Evolutionary conservation across 1,140 invertebrate species (phyloP), one percentile per base, ranked within the genome.

Genomic region (Drosophila aff.): DNA sequence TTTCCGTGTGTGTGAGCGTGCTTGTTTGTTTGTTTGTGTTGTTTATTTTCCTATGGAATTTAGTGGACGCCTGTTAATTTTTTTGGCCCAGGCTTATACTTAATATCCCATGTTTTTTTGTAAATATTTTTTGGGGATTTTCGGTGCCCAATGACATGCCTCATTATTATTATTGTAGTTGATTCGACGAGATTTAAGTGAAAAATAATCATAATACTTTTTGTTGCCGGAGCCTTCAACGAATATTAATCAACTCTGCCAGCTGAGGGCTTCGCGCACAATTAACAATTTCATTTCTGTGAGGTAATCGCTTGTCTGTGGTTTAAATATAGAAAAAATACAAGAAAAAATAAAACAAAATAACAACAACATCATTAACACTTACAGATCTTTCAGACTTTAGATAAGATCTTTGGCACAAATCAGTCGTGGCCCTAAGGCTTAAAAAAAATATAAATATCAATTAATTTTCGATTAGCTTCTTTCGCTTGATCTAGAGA

Each of bases 1-100:
- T 23, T 46, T 36, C 2, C 7, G 28, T 10, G 23, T 23, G 23
- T 23, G 23, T 6, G 26, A 5, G 26, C 4, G 31, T 33, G 31
- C 5, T 16, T 18, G 44, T 44, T 16, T 23, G 41, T 47, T 7
- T 43, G 43, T 18, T 40, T 76, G 57, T 66, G 55, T 3, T 60
- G 46, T 57, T 50, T 84, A 28, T 85, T 84, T 84, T 78, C 47
- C 63, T 74, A 57, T 74, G 82, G 82, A 84, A 84, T 85, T 81
- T 81, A 71, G 78, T 85, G 74, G 49, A 68, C 68, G 64, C 21
- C 78, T 86, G 82, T 79, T 85, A 78, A 85, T 85, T 85, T 81
- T 81, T 85, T 81, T 79, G 66, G 59, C 55, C 76, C 75, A 72
- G 26, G 41, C 62, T n/a, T 36, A 31, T 49, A 38, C 44, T 38